A percentile compares a stretch with the other conserved stretches of the same genome.
Evolutionary conservation across 1,140 invertebrate genomes (phyloP).

Genomic region (Coptotermes formosanus): DNA sequence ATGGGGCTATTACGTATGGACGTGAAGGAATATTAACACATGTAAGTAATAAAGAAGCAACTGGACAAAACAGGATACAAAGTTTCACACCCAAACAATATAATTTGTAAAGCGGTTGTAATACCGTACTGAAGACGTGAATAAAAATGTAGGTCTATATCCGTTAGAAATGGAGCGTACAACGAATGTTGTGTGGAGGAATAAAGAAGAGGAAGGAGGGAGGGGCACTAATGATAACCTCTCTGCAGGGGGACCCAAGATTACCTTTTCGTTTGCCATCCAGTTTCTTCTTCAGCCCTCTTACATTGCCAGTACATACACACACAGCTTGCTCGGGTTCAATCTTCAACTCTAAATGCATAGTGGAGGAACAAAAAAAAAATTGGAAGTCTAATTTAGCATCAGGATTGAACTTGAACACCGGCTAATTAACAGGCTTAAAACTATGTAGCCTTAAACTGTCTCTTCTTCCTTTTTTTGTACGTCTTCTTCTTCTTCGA

Average conservation of each 20-base stretch:
- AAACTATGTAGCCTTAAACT: background rate
- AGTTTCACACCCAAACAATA: too few relatives aligned
- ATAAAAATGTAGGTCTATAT: background rate
- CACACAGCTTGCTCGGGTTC: background rate
- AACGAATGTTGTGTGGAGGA: background rate
- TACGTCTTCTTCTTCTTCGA: background rate
- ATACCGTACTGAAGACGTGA: too few relatives aligned
- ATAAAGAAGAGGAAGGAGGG: background rate
- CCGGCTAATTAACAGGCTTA: conserved; percentile 25
- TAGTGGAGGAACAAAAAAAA: background rate
- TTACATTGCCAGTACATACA: background rate
- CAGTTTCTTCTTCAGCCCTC: background rate
- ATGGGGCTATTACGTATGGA: too few relatives aligned
- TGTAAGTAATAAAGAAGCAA: too few relatives aligned
- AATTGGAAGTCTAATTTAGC: conserved; percentile 25
- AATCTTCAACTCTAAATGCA: background rate
- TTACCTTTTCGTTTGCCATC: conserved; percentile 23
- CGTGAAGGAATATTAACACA: too few relatives aligned
- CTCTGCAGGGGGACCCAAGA: background rate
- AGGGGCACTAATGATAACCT: conserved; percentile 19
- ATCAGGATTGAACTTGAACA: conserved; percentile 21
- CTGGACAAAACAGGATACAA: too few relatives aligned
- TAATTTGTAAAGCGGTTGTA: too few relatives aligned
- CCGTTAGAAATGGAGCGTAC: background rate
- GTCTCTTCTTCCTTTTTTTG: background rate